These are phyloP conservation scores for Desoria tigrina DNA, from an alignment of 2,888 invertebrate species.

Conservation along the genomic window DNA sequence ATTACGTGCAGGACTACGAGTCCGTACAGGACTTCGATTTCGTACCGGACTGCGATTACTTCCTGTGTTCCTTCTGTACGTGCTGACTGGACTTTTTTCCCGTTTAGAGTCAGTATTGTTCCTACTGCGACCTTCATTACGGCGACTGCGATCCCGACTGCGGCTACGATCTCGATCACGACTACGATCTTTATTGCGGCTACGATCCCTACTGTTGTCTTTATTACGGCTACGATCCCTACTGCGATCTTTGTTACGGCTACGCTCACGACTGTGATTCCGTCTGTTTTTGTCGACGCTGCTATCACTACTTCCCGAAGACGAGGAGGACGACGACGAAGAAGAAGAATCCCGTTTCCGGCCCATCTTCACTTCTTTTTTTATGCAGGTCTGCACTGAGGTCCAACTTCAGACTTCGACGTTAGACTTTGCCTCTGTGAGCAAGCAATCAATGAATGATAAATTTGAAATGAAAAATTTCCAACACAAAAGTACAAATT, in stretches of 20 bases:
- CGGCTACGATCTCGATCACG: not conserved
- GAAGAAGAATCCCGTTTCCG: not conserved
- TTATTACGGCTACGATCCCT: not conserved
- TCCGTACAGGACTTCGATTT: not conserved
- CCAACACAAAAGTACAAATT: too few species aligned
- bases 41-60: not conserved
- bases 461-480: too few species aligned
- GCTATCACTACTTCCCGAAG: conserved; percentile 12
- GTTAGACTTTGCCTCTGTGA: too few species aligned
- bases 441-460: too few species aligned
- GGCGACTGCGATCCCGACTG: not conserved
- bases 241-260: not conserved
- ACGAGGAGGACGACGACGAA: not conserved
- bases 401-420: too few species aligned
- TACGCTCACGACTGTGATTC: not conserved
- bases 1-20: not conserved
- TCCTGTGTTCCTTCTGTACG: too few species aligned
- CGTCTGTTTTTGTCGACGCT: not conserved
- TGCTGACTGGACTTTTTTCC: too few species aligned
- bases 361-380: too few species aligned
- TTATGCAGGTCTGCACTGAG: too few species aligned
- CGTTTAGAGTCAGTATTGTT: not conserved
- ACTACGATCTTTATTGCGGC: not conserved
- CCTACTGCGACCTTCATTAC: not conserved
- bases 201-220: not conserved